phyloP scores from a whole-genome alignment of 2,888 invertebrate species.

The Serripes groenlandicus region DNA sequence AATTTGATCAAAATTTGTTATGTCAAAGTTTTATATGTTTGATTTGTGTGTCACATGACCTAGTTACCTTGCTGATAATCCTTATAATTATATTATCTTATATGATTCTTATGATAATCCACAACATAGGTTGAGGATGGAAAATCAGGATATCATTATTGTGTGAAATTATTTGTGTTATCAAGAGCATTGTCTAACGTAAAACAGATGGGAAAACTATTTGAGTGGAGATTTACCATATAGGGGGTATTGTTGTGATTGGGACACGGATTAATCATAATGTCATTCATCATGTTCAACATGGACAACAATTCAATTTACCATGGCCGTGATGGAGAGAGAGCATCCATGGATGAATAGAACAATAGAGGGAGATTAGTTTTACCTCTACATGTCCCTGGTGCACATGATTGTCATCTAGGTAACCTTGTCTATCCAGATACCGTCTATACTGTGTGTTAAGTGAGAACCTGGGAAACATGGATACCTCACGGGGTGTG shows the following conservation, averaged over 20 bases:
- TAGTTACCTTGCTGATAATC: too few species aligned
- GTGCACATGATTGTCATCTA: not conserved
- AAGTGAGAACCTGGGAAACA: not conserved
- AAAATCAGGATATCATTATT: too few species aligned
- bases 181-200: too few species aligned
- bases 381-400: not conserved
- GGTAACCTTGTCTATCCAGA: not conserved
- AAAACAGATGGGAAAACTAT: too few species aligned
- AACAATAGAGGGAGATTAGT: conserved; percentile 13
- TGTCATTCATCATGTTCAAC: conserved; percentile 17
- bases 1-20: too few species aligned
- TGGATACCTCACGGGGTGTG: conserved; percentile 17
- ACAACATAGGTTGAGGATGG: too few species aligned
- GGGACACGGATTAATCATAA: conserved; percentile 17
- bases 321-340: conserved; percentile 16
- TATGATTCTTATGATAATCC: too few species aligned
- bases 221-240: too few species aligned
- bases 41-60: too few species aligned
- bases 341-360: conserved; percentile 13
- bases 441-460: not conserved
- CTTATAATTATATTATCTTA: too few species aligned
- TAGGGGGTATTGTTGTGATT: conserved; percentile 8
- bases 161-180: too few species aligned
- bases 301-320: conserved; percentile 16
- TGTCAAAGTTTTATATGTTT: too few species aligned